phyloP scores from a whole-genome alignment of 2,113 vertebrate genomes.

The human (Homo sapiens) region DNA sequence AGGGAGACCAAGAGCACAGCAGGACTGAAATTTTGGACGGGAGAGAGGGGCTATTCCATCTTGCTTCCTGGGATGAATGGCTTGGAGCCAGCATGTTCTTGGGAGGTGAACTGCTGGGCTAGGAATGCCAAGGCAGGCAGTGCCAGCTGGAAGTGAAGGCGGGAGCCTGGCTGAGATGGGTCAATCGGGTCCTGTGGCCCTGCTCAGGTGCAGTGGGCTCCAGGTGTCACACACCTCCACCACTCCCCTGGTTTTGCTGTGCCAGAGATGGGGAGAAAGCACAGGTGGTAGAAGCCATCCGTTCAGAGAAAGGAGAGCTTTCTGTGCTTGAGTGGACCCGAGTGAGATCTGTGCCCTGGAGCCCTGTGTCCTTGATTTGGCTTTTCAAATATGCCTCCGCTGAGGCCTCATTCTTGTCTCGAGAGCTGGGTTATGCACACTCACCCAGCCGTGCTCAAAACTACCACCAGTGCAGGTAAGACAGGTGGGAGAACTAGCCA shows the following conservation, averaged over 20 bases:
- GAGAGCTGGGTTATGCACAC: background rate
- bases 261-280: background rate
- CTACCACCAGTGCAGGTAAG: background rate
- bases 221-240: background rate
- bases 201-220: background rate
- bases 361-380: background rate
- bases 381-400: background rate
- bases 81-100: background rate
- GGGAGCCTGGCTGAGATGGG: background rate
- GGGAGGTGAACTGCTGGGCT: background rate
- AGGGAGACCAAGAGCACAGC: background rate
- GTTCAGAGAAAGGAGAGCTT: background rate
- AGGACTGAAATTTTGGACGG: background rate
- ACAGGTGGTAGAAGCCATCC: background rate
- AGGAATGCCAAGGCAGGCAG: too few species aligned
- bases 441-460: background rate
- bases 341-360: background rate
- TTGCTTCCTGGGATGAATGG: background rate
- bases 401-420: background rate
- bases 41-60: background rate
- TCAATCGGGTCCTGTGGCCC: too few species aligned
- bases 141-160: background rate
- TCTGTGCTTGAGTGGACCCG: background rate
- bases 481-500: background rate
- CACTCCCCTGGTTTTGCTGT: background rate